Evolutionary conservation across 2,888 invertebrate genomes (phyloP).

Genomic region (Stramonita haemastoma): DNA sequence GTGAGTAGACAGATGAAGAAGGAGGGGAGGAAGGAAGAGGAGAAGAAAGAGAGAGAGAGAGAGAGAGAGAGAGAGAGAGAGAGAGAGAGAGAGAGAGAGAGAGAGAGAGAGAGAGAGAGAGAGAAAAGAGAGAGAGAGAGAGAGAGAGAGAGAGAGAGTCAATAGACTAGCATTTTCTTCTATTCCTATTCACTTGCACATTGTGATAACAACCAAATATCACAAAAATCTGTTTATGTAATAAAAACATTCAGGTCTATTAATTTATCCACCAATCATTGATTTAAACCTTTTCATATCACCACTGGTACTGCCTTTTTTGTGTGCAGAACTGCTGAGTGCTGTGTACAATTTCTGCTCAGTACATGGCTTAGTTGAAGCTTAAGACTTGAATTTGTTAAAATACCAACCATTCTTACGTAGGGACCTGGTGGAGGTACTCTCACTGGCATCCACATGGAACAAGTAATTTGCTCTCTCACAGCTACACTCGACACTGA

Average conservation of each 20-base stretch:
- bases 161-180: background rate
- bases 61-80: background rate
- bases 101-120: too few species aligned
- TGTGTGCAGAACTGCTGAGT: too few species aligned
- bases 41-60: background rate
- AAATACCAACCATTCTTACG: conserved; percentile 41
- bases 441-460: conserved; percentile 44
- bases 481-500: background rate
- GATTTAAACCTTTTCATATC: too few species aligned
- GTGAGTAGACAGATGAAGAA: too few species aligned
- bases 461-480: background rate
- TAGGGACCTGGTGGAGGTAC: conserved; percentile 40
- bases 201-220: too few species aligned
- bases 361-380: background rate
- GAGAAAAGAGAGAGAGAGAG: too few species aligned
- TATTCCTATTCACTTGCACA: background rate
- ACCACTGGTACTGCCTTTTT: too few species aligned
- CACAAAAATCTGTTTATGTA: too few species aligned
- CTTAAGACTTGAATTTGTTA: background rate
- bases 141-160: too few species aligned
- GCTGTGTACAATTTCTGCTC: too few species aligned
- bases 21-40: background rate
- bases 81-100: too few species aligned
- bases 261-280: background rate
- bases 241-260: background rate